Percentiles rank a stretch among this genome's conserved stretches.
These are phyloP conservation scores for Catalaphyllia jardinei DNA, from an alignment of 64 coral and sea anemone species.

Conservation along the genomic window DNA sequence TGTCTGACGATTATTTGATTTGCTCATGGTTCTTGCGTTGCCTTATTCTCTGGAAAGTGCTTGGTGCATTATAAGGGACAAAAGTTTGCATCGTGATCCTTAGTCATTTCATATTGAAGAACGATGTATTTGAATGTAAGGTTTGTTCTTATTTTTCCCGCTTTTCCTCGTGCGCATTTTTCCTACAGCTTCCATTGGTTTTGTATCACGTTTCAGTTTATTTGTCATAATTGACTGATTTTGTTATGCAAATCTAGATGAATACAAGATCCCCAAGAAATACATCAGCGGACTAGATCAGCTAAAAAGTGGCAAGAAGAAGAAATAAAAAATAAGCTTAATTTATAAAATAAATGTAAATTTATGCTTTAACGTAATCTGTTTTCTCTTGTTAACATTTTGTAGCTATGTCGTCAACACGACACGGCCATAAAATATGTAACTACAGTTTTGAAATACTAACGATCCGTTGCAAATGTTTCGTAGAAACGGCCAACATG, in stretches of 20 bases:
- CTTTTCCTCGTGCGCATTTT: no score
- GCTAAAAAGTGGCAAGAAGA: constrained; percentile 84
- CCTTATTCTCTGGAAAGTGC: neutral
- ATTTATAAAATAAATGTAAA: constrained; percentile 23
- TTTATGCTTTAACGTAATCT: neutral
- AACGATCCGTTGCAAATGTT: no score
- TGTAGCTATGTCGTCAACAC: no score
- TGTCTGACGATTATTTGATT: no score
- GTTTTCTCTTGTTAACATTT: neutral
- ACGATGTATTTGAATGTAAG: no score
- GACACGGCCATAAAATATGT: no score
- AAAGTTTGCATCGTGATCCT: neutral
- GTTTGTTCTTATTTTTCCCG: no score
- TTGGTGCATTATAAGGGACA: no score
- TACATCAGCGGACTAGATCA: constrained; percentile 82
- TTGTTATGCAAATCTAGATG: constrained; percentile 51
- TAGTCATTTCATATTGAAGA: no score
- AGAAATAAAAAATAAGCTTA: constrained; percentile 39
- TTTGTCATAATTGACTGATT: constrained; percentile 2
- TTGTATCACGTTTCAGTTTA: neutral
- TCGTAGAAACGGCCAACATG: no score
- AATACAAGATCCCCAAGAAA: constrained; percentile 86
- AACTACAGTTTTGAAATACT: no score
- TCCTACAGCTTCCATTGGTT: neutral
- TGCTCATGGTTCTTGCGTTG: no score